Evolutionary conservation across 1,140 invertebrate genomes (phyloP), one percentile per base, ranked within the genome.

Genomic region (Bradynema listronoti): DNA sequence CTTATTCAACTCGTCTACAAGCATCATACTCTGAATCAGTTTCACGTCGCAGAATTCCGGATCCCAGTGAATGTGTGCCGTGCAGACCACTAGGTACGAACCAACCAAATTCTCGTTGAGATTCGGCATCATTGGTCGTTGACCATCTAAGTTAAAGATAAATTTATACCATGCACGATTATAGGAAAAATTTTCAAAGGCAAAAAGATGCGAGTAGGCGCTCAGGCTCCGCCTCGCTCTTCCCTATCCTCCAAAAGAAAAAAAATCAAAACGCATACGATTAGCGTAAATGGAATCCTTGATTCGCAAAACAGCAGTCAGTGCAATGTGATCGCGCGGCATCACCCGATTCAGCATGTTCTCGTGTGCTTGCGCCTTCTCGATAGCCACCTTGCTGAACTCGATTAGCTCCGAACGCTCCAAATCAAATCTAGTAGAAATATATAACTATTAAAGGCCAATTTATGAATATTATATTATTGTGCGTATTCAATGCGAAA

Each of bases 11-110:
- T 97, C 93, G 78, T 91, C 88, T 81, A 91, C 89, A 60, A 98
- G 81, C 92, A 98, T 97, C 89, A 99, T 96, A 14, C 90, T 95
- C 80, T 99, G 95, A 63, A 99, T 96, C 1, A 99, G 83, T 81
- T 99, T 99, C n/a, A 99, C 95, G 81, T 99, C 95, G 76, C 91
- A 96, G 79, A 88, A 98, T 81, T 98, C 93, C 1, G 95, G 95
- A 84, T 99, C 94, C 95, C 94, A 98, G 81, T 98, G 93, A 61
- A 99, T 93, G 81, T 99, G 95, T 33, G 93, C 92, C 3, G 92
- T 97, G 77, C 91, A 94, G 29, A 98, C 91, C 56, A 97, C 82
- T 57, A 97, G 82, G 25, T 88, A 88, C 77, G 91, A 90, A 64
- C 86, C 85, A 1, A 79, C 54, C 33, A 75, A 61, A 56, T 55